phyloP scores from a whole-genome alignment of 1,140 invertebrate species.

The Lerema accius region DNA sequence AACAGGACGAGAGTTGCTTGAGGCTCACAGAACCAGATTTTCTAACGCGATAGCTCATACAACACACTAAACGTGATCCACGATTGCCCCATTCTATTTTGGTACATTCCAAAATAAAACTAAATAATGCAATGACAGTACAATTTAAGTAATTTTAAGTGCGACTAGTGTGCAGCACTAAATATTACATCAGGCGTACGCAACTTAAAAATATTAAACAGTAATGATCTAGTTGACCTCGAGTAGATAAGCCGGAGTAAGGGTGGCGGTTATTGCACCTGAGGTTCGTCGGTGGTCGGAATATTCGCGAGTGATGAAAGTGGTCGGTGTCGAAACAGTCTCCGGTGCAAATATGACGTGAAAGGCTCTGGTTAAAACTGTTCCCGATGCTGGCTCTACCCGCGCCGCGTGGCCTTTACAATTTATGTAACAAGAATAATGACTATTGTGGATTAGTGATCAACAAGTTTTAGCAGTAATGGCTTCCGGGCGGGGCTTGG shows the following conservation, averaged over 20 bases:
- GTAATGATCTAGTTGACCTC: slow-evolving; percentile 3
- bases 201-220: slow-evolving; percentile 1
- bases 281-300: neutral
- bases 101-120: neutral
- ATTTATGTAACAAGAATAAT: neutral
- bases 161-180: neutral
- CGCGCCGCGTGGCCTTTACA: neutral
- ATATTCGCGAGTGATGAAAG: neutral
- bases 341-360: neutral
- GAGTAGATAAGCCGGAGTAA: neutral
- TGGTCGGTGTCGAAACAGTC: neutral
- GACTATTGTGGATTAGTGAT: neutral
- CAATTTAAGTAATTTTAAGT: neutral
- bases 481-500: no score
- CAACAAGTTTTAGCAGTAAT: neutral
- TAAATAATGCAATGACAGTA: slow-evolving; percentile 1
- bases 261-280: neutral
- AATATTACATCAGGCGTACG: neutral
- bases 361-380: neutral
- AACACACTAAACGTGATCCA: neutral
- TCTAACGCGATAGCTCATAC: neutral
- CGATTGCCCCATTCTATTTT: neutral
- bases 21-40: no score
- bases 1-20: no score
- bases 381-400: neutral